Conservation (phyloP, 2,113 vertebrate genomes). For the Eleginops maclovinus region DNA sequence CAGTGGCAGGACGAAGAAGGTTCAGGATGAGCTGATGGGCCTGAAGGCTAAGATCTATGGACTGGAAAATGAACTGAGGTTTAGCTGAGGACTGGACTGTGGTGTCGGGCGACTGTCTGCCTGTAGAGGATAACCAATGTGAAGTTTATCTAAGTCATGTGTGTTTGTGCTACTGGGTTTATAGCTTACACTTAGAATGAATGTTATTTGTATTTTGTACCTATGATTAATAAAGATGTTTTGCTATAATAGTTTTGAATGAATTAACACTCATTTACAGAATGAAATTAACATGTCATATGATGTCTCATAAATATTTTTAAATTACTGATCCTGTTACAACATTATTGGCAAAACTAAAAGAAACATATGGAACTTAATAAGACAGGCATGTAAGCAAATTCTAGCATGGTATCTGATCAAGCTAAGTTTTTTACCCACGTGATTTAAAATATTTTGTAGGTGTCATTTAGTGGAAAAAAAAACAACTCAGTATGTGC, state of each 20-base stretch:
- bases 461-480: too few relatives aligned
- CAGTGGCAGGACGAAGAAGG: conserved; percentile 87
- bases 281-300: not conserved
- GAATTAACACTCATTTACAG: not conserved
- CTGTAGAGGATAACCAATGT: not conserved
- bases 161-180: conserved; percentile 17
- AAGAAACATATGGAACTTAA: too few relatives aligned
- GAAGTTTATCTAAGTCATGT: not conserved
- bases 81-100: conserved; percentile 79
- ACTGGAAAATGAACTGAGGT: conserved; percentile 91
- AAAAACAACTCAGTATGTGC: not conserved
- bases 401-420: too few relatives aligned
- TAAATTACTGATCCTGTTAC: too few relatives aligned
- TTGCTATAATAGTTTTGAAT: conserved; percentile 11
- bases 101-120: not conserved
- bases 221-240: conserved; percentile 60
- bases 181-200: not conserved
- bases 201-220: conserved; percentile 30
- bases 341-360: too few relatives aligned
- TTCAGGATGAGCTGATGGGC: conserved; percentile 90
- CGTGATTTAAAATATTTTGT: too few relatives aligned
- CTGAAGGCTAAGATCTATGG: conserved; percentile 93
- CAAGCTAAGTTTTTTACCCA: too few relatives aligned
- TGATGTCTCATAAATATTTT: too few relatives aligned
- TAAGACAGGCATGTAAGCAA: too few relatives aligned